Evolutionary conservation across 2,888 invertebrate genomes (phyloP), one percentile per base, ranked within the genome.

Genomic region (Scaptodrosophila latifasciaeformis): DNA sequence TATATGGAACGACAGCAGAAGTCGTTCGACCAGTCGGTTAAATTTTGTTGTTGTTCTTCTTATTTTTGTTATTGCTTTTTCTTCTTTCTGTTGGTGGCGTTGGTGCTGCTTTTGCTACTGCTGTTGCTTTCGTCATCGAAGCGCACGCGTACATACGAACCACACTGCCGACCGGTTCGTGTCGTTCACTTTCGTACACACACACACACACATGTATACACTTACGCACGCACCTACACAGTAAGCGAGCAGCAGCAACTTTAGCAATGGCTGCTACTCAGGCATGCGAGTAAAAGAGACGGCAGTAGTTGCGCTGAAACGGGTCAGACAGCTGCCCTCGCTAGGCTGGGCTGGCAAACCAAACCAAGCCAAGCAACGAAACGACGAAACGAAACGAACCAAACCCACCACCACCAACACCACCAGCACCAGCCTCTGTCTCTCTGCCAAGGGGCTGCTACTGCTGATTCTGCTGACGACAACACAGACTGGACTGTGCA

Each of bases 1-100:
- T 48, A 66, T 34, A 55, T 52, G 50, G 45, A 30, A 42, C 54
- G 53, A 54, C 72, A 63, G 74, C 65, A 75, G 54, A 76, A 70
- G 77, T 77, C 65, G 77, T 58, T 61, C 77, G 70, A 72, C 79
- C 76, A 78, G 71, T 67, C 62, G 51, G 15, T 24, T 24, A 7
- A 7, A 7, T 7, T 24, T 24, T 12, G 7, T 34, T 49, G 43
- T 49, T 55, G 59, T 65, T 63, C 60, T 64, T 67, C 59, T 55
- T 61, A 63, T 6, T 35, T 46, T 49, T 49, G 46, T 35, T 37
- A 34, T 40, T 39, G 49, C 59, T 30, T 40, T 30, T 10, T 49
- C 49, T 45, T 46, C 12, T 37, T n/a, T 13, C 27, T 47, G 51
- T 52, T 43, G 46, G 37, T 40, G 27, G 5, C 27, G 46, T 56